Conservation (phyloP, 2,888 invertebrate species). For the Encarsia formosa region DNA sequence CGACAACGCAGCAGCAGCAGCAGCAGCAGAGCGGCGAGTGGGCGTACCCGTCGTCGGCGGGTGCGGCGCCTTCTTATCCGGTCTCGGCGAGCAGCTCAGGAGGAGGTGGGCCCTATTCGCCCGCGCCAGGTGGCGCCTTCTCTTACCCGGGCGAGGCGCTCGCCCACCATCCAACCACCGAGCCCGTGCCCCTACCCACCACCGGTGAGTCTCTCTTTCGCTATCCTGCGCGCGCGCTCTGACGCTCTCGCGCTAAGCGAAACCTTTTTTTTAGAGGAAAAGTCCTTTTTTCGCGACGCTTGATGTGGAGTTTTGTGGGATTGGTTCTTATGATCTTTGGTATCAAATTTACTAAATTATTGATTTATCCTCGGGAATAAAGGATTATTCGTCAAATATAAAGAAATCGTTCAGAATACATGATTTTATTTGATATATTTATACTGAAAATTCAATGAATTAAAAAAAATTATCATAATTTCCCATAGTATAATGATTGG, state of each 20-base stretch:
- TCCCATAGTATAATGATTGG: no score
- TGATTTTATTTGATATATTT: no score
- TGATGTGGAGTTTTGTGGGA: no score
- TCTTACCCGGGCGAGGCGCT: constrained; percentile 49
- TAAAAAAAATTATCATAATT: no score
- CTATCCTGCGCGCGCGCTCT: background rate
- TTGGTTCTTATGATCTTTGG: no score
- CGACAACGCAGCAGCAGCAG: constrained; percentile 4
- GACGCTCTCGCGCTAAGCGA: background rate
- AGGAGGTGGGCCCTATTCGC: constrained; percentile 45
- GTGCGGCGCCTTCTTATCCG: constrained; percentile 40
- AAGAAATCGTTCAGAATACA: no score
- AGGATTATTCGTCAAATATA: no score
- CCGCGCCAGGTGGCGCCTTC: constrained; percentile 48
- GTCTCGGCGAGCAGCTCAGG: constrained; percentile 44
- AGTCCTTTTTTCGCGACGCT: no score
- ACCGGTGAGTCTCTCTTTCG: constrained; percentile 36
- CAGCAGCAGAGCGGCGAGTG: constrained; percentile 36
- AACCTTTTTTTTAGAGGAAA: no score
- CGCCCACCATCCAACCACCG: constrained; percentile 49
- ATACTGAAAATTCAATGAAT: no score
- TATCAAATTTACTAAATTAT: no score
- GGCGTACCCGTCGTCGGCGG: constrained; percentile 41
- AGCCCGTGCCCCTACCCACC: constrained; percentile 46
- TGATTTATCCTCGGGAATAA: no score